phyloP scores from a whole-genome alignment of 2,797 vertebrate species.

The Pterois miles region DNA sequence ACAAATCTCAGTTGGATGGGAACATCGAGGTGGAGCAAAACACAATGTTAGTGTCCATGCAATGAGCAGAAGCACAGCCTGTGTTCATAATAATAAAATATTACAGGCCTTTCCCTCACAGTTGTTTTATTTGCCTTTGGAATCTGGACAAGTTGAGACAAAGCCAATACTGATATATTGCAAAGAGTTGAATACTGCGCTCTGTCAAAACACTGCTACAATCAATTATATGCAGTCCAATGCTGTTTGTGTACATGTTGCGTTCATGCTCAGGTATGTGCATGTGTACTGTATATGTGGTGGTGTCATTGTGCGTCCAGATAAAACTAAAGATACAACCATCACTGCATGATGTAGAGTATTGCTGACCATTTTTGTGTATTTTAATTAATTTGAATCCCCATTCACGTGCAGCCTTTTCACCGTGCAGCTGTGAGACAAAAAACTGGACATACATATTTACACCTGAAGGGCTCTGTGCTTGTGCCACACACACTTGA shows the following conservation, averaged over 20 bases:
- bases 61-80: background rate
- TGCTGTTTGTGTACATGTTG: background rate
- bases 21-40: background rate
- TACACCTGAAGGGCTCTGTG: conserved; percentile 20
- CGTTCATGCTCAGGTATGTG: background rate
- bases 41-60: background rate
- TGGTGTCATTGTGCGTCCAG: background rate
- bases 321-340: background rate
- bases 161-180: conserved; percentile 16
- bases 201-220: conserved; percentile 1
- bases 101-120: background rate
- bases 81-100: conserved; percentile 8
- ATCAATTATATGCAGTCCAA: background rate
- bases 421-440: conserved; percentile 1
- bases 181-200: background rate
- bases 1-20: background rate
- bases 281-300: background rate
- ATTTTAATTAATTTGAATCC: background rate
- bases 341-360: background rate
- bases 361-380: background rate
- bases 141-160: conserved; percentile 24
- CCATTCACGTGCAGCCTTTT: background rate
- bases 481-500: conserved; percentile 9
- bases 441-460: conserved; percentile 8
- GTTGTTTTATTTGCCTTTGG: conserved; percentile 20